Evolutionary conservation across 2,888 invertebrate species (phyloP).

Genomic region (Kuschelorhynchus macadamiae): DNA sequence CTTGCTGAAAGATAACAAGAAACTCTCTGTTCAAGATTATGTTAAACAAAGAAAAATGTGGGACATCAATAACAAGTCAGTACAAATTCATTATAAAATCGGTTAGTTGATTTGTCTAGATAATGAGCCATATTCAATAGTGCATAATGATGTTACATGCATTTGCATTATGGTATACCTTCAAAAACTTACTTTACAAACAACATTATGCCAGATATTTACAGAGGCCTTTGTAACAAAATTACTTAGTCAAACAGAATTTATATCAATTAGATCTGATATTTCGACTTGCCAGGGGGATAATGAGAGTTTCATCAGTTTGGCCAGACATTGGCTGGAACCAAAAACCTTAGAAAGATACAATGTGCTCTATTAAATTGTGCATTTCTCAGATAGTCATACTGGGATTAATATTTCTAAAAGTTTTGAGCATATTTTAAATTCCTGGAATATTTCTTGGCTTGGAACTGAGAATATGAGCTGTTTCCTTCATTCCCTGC

Average conservation of each 20-base stretch:
- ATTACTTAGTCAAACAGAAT: neutral
- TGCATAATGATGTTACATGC: slow-evolving; percentile 2
- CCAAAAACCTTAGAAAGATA: neutral
- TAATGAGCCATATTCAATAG: neutral
- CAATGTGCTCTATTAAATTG: neutral
- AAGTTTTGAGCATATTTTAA: neutral
- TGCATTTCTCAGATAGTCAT: neutral
- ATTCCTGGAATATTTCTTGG: neutral
- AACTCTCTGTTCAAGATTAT: neutral
- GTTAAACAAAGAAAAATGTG: neutral
- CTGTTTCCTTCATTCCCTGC: neutral
- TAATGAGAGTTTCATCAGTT: neutral
- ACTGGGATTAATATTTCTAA: neutral
- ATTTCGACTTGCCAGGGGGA: neutral
- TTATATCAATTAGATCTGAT: neutral
- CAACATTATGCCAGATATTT: neutral
- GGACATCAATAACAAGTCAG: neutral
- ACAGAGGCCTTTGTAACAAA: neutral
- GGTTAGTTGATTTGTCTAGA: neutral
- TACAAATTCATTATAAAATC: neutral
- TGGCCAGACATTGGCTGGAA: neutral
- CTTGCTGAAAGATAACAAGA: neutral
- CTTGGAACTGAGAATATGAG: neutral
- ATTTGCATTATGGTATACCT: neutral
- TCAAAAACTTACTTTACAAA: neutral